Conservation (phyloP, 2,888 invertebrate genomes). For the Cerastis rubricosa region DNA sequence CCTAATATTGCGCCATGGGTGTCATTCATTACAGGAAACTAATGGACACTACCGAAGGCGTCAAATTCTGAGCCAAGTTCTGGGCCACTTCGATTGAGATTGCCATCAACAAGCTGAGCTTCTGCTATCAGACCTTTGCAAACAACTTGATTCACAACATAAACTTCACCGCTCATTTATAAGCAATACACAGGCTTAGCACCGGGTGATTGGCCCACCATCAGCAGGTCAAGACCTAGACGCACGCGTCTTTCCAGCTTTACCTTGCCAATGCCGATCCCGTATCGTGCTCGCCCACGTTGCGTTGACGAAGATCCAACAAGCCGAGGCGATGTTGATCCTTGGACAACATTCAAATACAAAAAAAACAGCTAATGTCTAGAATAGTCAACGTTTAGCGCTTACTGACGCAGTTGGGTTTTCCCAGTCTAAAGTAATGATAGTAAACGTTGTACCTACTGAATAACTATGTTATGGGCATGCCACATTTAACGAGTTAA, state of each 20-base stretch:
- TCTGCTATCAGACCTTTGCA: neutral
- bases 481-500: neutral
- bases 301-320: neutral
- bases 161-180: neutral
- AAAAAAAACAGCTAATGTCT: conserved; percentile 8
- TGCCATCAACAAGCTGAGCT: neutral
- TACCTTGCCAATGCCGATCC: neutral
- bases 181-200: neutral
- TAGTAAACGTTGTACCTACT: conserved; percentile 1
- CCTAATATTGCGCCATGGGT: neutral
- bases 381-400: neutral
- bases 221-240: neutral
- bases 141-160: neutral
- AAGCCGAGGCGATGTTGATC: neutral
- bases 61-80: neutral
- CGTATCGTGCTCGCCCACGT: neutral
- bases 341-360: neutral
- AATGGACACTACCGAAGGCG: neutral
- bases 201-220: neutral
- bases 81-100: neutral
- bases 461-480: neutral
- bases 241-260: neutral
- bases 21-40: neutral
- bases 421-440: neutral
- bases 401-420: conserved; percentile 24